phyloP scores from a whole-genome alignment of 2,113 vertebrate species.

The Phrynocephalus versicolor region DNA sequence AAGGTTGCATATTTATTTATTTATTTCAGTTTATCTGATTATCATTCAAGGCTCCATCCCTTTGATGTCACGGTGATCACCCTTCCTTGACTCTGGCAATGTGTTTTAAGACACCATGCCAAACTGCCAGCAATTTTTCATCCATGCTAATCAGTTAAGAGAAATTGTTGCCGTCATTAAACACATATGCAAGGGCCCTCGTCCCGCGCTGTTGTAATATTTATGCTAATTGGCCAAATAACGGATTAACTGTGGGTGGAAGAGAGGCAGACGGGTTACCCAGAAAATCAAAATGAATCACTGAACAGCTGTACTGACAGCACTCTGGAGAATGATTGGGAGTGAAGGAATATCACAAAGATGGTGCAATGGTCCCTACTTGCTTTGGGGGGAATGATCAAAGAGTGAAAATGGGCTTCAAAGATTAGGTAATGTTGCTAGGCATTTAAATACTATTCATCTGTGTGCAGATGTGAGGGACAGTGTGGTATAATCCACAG shows the following conservation, averaged over 20 bases:
- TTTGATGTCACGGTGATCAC: not conserved
- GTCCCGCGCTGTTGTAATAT: slow-evolving; percentile 11
- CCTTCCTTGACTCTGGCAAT: not conserved
- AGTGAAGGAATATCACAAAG: not conserved
- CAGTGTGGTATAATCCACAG: too few relatives aligned
- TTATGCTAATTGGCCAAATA: slow-evolving; percentile 31
- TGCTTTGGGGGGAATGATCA: not conserved
- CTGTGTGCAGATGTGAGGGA: too few relatives aligned
- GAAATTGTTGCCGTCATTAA: slow-evolving; percentile 19
- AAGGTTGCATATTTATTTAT: not conserved
- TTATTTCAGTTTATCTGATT: not conserved
- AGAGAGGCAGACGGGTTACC: slow-evolving; percentile 2
- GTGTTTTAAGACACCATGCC: slow-evolving; percentile 23
- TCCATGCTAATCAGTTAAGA: slow-evolving; percentile 15
- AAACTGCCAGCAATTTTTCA: not conserved
- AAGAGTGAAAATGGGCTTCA: not conserved
- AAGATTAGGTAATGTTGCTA: not conserved
- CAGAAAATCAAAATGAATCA: slow-evolving; percentile 7
- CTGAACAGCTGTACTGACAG: not conserved
- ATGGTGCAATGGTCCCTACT: not conserved
- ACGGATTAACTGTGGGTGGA: slow-evolving; percentile 15
- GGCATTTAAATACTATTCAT: too few relatives aligned
- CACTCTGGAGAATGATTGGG: not conserved
- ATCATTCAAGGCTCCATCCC: not conserved
- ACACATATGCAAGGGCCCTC: not conserved